phyloP scores from a whole-genome alignment of 2,888 invertebrate species.

The Gryllus longicercus region DNA sequence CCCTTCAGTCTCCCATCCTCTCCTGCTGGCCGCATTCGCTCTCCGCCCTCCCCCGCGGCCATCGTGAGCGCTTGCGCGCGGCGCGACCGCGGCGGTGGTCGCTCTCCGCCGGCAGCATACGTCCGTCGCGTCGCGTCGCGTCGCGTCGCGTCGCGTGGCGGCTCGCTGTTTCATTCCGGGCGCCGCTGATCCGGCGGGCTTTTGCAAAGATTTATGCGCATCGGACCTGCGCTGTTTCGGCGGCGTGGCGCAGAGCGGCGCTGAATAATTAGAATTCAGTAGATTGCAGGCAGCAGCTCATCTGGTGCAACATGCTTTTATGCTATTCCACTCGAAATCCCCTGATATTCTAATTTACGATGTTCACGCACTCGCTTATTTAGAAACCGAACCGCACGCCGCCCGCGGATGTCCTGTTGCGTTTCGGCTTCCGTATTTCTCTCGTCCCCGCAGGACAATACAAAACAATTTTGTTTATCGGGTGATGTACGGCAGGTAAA shows the following conservation, averaged over 20 bases:
- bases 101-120: not conserved
- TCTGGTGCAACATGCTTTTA: slow-evolving; percentile 2
- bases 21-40: too few relatives aligned
- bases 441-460: not conserved
- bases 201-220: not conserved
- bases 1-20: too few relatives aligned
- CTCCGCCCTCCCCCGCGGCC: too few relatives aligned
- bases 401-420: not conserved
- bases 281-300: slow-evolving; percentile 17
- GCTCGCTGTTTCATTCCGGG: not conserved
- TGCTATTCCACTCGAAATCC: not conserved
- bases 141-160: not conserved
- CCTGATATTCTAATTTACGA: slow-evolving; percentile 10
- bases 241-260: not conserved
- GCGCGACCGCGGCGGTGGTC: not conserved
- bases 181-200: not conserved
- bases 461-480: too few relatives aligned
- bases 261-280: slow-evolving; percentile 17
- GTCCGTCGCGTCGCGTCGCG: not conserved
- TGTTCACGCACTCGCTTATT: not conserved
- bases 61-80: not conserved
- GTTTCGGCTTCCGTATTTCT: not conserved
- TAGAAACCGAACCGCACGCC: not conserved
- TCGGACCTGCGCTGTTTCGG: not conserved
- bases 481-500: too few relatives aligned